A percentile compares a stretch with the other conserved stretches of the same genome.
Evolutionary conservation across 2,888 invertebrate species (phyloP).

Genomic region (Stomorhina lunata): DNA sequence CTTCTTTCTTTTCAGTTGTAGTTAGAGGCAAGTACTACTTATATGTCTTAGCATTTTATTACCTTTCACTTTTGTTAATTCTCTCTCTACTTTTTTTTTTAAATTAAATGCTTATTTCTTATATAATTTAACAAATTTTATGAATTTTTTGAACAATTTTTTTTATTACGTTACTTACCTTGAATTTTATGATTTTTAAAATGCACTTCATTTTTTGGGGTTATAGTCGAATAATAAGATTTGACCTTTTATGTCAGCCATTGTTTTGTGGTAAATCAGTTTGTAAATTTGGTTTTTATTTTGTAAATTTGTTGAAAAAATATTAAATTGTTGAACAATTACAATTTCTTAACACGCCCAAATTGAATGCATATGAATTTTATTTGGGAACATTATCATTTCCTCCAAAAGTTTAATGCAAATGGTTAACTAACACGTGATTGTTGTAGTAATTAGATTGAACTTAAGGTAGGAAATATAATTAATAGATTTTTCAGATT

Average conservation of each 20-base stretch:
- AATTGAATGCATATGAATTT: constrained; percentile 6
- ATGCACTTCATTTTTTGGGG: constrained; percentile 24
- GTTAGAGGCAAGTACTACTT: neutral
- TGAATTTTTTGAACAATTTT: neutral
- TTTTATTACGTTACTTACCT: constrained; percentile 23
- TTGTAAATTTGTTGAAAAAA: neutral
- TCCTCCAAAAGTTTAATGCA: neutral
- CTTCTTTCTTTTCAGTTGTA: no score
- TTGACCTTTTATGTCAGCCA: constrained; percentile 38
- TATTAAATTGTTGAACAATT: neutral
- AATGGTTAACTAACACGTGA: constrained; percentile 26
- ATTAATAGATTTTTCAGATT: no score
- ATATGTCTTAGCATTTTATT: constrained; percentile 7
- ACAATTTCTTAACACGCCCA: constrained; percentile 6
- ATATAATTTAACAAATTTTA: neutral
- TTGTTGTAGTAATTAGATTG: constrained; percentile 14
- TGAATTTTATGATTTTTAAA: constrained; percentile 25
- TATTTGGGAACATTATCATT: constrained; percentile 1
- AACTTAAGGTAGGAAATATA: neutral
- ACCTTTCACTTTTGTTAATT: constrained; percentile 26
- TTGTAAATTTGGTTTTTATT: neutral
- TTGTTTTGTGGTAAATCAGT: neutral
- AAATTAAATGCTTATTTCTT: neutral
- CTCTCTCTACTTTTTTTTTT: neutral
- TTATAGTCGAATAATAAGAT: constrained; percentile 16